Percentiles rank a stretch among this genome's conserved stretches.
Evolutionary conservation across 1,140 invertebrate species (phyloP).

Genomic region (Bathynomus jamesi): DNA sequence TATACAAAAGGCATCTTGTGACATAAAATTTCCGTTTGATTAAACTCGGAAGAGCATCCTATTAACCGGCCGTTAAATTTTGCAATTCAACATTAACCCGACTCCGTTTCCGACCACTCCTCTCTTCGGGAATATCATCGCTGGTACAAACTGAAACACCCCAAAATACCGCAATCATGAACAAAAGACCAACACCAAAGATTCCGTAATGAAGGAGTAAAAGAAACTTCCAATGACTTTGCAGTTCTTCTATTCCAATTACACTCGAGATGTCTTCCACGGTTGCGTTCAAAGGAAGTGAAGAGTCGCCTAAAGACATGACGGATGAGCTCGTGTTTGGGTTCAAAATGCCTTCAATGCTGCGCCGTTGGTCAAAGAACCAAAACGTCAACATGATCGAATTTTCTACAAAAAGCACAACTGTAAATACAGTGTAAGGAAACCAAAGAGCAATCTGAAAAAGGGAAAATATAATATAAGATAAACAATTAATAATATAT

Average conservation of each 20-base stretch:
- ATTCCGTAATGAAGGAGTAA: slow-evolving; percentile 19
- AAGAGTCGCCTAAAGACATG: too few relatives aligned
- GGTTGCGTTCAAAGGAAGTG: too few relatives aligned
- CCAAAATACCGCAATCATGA: slow-evolving; percentile 25
- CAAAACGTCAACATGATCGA: slow-evolving; percentile 24
- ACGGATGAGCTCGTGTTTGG: too few relatives aligned
- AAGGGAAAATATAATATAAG: not conserved
- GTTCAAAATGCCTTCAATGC: too few relatives aligned
- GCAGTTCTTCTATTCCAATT: not conserved
- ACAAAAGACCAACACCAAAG: slow-evolving; percentile 18
- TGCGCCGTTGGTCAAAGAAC: slow-evolving; percentile 12
- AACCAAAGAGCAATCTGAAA: slow-evolving; percentile 23
- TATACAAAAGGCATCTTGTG: too few relatives aligned
- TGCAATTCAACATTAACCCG: too few relatives aligned
- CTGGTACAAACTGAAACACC: not conserved
- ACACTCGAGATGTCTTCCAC: too few relatives aligned
- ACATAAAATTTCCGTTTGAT: too few relatives aligned
- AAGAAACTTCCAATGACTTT: slow-evolving; percentile 11
- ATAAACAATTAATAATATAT: too few relatives aligned
- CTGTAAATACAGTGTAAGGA: slow-evolving; percentile 20
- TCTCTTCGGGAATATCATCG: not conserved
- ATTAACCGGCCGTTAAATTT: too few relatives aligned
- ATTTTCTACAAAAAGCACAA: slow-evolving; percentile 22
- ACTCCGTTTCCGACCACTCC: too few relatives aligned
- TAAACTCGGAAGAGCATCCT: too few relatives aligned